Conservation (phyloP, 2,113 vertebrate species). For the Apaloderma vittatum region DNA sequence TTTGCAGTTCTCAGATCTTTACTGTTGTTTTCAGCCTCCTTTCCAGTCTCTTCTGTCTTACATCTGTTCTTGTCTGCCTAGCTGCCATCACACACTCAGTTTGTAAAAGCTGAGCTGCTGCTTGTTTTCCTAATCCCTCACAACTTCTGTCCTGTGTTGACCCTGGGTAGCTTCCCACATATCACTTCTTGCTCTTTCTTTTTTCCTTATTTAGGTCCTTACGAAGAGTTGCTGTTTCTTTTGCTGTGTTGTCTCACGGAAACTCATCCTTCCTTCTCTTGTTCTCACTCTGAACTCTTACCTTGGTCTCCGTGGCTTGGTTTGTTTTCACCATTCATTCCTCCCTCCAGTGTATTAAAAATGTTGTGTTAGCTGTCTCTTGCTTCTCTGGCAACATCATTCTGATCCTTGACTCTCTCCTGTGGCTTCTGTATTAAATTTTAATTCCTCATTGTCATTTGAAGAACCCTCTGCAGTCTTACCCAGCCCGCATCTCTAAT, state of each 20-base stretch:
- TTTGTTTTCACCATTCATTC: conserved; percentile 1
- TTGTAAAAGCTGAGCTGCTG: not conserved
- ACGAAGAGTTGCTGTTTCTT: not conserved
- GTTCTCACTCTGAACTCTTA: not conserved
- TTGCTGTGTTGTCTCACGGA: conserved; percentile 5
- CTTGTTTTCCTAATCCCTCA: not conserved
- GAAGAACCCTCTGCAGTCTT: not conserved
- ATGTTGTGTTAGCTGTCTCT: not conserved
- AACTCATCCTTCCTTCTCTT: conserved; percentile 20
- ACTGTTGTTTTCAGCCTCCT: not conserved
- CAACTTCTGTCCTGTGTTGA: conserved; percentile 28
- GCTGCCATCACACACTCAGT: not conserved
- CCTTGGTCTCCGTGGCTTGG: not conserved
- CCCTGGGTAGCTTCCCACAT: not conserved
- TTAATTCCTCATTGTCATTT: conserved; percentile 3
- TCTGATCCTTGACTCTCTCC: not conserved
- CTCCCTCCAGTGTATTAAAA: not conserved
- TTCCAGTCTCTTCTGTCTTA: not conserved
- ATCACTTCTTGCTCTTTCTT: conserved; percentile 9
- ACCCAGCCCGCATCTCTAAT: not conserved
- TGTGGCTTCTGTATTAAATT: not conserved
- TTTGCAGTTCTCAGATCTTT: not conserved
- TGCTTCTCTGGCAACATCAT: not conserved
- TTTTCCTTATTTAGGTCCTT: not conserved
- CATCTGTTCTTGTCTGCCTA: conserved; percentile 14